Evolutionary conservation across 2,888 invertebrate species (phyloP), one percentile per base, ranked within the genome.

Genomic region (Athalia circularis): DNA sequence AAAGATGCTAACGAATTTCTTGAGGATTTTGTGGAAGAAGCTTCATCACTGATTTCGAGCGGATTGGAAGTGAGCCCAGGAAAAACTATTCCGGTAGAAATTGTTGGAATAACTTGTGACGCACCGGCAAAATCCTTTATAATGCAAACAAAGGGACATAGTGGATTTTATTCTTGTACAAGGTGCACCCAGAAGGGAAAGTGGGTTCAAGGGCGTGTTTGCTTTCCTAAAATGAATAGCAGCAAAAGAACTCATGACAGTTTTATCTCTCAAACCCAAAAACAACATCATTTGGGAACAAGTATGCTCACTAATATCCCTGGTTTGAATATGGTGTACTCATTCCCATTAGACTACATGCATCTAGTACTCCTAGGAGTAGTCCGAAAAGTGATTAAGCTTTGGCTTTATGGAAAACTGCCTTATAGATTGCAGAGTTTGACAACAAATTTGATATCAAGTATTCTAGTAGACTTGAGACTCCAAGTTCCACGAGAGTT

Each of bases 111-210:
- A 65, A 77, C 77, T 43, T 80, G 77, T 76, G 82, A 83, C 59
- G 77, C 80, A 48, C 83, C 82, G 6, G 82, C 83, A 5, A 79
- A 79, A 67, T 57, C 82, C 29, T 82, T 76, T 75, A 62, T 83
- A 29, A 52, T 74, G 48, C 45, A 78, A 47, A 79, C 80, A 43
- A 83, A 82, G 78, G 67, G 78, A 45, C 83, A 83, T 72, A 78
- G 77, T 47, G 81, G 79, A 13, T 83, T 80, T 77, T 82, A 50
- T 59, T 78, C 79, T 52, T 83, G 82, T 72, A 76, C 78, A 57
- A 83, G 81, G 77, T 81, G 83, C 72, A 78, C 13, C 47, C 74
- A 74, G 48, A 78, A 78, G 64, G 83, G 83, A n/a, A 57, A 70
- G 64, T 78, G 13, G 11, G n/a, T 77, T 43, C 7, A 77, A 72